Evolutionary conservation across 2,888 invertebrate species (phyloP).

Genomic region (Smittia sp.): DNA sequence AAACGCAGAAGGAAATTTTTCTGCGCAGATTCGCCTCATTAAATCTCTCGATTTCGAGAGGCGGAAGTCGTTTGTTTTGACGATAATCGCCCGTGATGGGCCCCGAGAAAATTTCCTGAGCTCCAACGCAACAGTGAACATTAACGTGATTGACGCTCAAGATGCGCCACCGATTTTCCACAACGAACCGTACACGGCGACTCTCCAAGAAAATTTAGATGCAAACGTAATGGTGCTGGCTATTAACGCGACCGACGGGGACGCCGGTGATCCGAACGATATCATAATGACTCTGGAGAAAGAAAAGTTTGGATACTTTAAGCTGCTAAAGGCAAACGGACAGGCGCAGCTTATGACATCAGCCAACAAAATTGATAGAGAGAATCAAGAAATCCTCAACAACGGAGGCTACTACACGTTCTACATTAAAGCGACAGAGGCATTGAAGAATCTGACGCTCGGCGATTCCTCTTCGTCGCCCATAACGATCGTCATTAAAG

Average conservation of each 20-base stretch:
- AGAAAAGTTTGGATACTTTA: conserved; percentile 68
- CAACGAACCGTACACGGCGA: conserved; percentile 76
- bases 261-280: conserved; percentile 69
- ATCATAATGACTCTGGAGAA: conserved; percentile 67
- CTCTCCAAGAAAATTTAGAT: conserved; percentile 68
- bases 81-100: conserved; percentile 64
- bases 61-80: conserved; percentile 68
- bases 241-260: conserved; percentile 76
- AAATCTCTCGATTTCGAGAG: conserved; percentile 74
- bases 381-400: conserved; percentile 69
- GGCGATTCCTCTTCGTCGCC: conserved; percentile 66
- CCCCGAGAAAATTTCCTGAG: conserved; percentile 61
- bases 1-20: conserved; percentile 66
- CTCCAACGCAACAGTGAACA: conserved; percentile 70
- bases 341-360: conserved; percentile 63
- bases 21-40: conserved; percentile 65
- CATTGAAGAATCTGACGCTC: conserved; percentile 68
- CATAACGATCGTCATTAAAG: conserved; percentile 74
- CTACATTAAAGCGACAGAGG: conserved; percentile 68
- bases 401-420: conserved; percentile 77
- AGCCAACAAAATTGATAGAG: conserved; percentile 67
- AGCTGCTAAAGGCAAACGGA: conserved; percentile 57
- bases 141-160: conserved; percentile 74
- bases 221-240: conserved; percentile 64
- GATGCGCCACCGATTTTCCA: conserved; percentile 80